A percentile compares a stretch with the other conserved stretches of the same genome.
Evolutionary conservation across 2,113 vertebrate species (phyloP).

Genomic region (Oryzias javanicus): DNA sequence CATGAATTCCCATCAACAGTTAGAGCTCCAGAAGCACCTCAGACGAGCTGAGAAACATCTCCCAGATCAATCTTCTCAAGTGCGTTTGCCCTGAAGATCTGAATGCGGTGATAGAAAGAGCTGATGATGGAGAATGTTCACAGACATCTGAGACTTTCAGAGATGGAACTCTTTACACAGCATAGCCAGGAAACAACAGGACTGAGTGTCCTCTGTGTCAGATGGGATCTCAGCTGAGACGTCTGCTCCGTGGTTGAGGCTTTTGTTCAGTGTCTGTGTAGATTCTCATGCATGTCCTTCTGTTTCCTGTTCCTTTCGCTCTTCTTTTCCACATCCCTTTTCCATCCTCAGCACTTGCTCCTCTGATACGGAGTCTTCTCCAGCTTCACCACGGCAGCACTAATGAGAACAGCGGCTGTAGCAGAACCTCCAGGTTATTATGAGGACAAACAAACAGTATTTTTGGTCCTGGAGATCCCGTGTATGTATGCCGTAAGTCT

Average conservation of each 20-base stretch:
- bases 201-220: too few species aligned
- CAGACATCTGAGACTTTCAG: too few species aligned
- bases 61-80: too few species aligned
- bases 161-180: too few species aligned
- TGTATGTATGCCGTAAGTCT: neutral
- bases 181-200: too few species aligned
- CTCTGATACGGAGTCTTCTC: neutral
- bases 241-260: neutral
- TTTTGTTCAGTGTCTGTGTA: neutral
- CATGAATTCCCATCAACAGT: too few species aligned
- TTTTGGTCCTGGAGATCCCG: neutral
- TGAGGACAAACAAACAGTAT: neutral
- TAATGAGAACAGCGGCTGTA: neutral
- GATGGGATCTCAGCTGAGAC: neutral
- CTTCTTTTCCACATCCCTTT: neutral
- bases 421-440: neutral
- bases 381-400: conserved; percentile 1
- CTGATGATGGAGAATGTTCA: too few species aligned
- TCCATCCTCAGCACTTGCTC: neutral
- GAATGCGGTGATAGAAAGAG: too few species aligned
- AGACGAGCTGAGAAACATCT: too few species aligned
- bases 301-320: conserved; percentile 8
- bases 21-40: too few species aligned
- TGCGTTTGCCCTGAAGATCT: too few species aligned
- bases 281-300: neutral